These are phyloP conservation scores for Galaxias olidus DNA, from an alignment of 2,797 vertebrate genomes.

Conservation along the genomic window DNA sequence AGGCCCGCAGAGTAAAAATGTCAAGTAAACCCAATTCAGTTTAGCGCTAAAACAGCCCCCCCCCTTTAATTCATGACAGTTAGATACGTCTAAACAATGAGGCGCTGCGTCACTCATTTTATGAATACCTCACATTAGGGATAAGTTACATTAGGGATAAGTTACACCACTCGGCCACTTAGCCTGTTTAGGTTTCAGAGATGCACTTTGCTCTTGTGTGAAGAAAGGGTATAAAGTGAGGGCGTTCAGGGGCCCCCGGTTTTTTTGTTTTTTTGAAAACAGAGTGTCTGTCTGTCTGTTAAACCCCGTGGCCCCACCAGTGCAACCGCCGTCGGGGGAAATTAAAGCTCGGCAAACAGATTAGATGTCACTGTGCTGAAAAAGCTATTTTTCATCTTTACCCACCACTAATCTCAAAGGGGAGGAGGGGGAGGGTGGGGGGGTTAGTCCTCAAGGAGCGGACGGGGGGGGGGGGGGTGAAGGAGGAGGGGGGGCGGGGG, in stretches of 20 bases:
- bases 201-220: slow-evolving; percentile 16
- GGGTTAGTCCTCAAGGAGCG: slow-evolving; percentile 63
- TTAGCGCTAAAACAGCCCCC: slow-evolving; percentile 1
- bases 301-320: slow-evolving; percentile 63
- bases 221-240: slow-evolving; percentile 39
- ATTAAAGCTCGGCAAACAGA: slow-evolving; percentile 82
- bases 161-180: too few relatives aligned
- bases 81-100: too few relatives aligned
- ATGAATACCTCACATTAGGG: too few relatives aligned
- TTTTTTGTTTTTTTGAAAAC: neutral
- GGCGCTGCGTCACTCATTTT: too few relatives aligned
- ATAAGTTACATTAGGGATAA: too few relatives aligned
- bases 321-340: slow-evolving; percentile 70
- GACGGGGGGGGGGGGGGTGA: slow-evolving; percentile 42
- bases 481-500: neutral
- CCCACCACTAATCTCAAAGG: slow-evolving; percentile 69
- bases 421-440: slow-evolving; percentile 47
- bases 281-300: slow-evolving; percentile 31
- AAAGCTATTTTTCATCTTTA: slow-evolving; percentile 79
- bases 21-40: slow-evolving; percentile 39
- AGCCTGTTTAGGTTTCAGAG: too few relatives aligned
- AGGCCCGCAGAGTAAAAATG: slow-evolving; percentile 46
- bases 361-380: slow-evolving; percentile 77
- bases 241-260: neutral
- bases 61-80: neutral